These are phyloP conservation scores for Molossus molossus DNA, from an alignment of 2,797 vertebrate genomes.

Conservation along the genomic window DNA sequence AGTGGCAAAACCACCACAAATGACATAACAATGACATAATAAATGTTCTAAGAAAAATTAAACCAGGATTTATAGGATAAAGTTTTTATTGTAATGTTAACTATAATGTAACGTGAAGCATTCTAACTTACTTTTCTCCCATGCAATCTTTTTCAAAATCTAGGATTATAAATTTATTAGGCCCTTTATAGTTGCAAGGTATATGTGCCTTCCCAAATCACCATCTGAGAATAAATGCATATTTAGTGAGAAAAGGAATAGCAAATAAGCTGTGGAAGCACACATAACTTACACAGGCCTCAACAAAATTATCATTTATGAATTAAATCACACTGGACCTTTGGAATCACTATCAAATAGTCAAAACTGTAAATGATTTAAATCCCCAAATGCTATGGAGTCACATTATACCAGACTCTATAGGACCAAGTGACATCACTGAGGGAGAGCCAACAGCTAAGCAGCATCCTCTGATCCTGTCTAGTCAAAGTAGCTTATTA, in stretches of 20 bases:
- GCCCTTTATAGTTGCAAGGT: not conserved
- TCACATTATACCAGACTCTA: not conserved
- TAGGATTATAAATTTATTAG: not conserved
- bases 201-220: not conserved
- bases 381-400: not conserved
- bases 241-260: not conserved
- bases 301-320: not conserved
- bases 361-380: not conserved
- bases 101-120: not conserved
- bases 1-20: conserved; percentile 7
- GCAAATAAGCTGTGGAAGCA: not conserved
- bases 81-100: not conserved
- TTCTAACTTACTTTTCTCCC: not conserved
- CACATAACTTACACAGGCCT: not conserved
- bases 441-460: not conserved
- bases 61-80: not conserved
- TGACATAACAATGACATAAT: not conserved
- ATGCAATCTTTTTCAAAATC: not conserved
- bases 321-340: not conserved
- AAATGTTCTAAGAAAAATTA: conserved; percentile 24
- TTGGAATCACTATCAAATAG: not conserved
- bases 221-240: not conserved
- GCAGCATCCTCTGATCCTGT: not conserved
- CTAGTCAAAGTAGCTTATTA: not conserved
- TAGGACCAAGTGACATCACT: not conserved